These are phyloP conservation scores for Eristalinus aeneus DNA, from an alignment of 2,888 invertebrate genomes.

Conservation along the genomic window DNA sequence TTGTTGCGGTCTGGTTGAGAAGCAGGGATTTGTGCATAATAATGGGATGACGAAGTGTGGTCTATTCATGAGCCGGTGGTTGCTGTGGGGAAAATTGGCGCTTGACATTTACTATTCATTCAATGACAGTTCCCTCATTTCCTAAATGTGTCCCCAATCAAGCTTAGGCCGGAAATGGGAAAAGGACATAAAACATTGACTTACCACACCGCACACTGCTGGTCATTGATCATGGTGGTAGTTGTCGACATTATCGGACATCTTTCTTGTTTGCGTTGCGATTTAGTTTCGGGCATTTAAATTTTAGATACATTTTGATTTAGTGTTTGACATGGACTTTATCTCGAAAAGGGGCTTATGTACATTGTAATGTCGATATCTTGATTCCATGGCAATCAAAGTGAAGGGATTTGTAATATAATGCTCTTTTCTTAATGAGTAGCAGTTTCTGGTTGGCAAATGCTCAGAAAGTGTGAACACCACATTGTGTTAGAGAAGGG, in stretches of 20 bases:
- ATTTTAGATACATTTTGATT: background rate
- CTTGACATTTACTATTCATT: background rate
- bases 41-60: constrained; percentile 2
- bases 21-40: constrained; percentile 14
- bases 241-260: background rate
- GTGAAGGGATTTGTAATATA: no score
- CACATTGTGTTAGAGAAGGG: no score
- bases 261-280: background rate
- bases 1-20: background rate
- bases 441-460: no score
- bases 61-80: background rate
- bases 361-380: no score
- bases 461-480: no score
- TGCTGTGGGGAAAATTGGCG: background rate
- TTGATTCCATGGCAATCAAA: no score
- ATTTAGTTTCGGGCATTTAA: background rate
- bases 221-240: background rate
- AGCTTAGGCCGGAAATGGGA: background rate
- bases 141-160: background rate
- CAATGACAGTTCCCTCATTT: background rate
- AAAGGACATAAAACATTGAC: background rate
- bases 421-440: no score
- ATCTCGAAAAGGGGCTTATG: no score
- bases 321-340: background rate
- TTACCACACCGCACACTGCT: background rate